Conservation (phyloP, 2,888 invertebrate species). For the Panopea generosa region DNA sequence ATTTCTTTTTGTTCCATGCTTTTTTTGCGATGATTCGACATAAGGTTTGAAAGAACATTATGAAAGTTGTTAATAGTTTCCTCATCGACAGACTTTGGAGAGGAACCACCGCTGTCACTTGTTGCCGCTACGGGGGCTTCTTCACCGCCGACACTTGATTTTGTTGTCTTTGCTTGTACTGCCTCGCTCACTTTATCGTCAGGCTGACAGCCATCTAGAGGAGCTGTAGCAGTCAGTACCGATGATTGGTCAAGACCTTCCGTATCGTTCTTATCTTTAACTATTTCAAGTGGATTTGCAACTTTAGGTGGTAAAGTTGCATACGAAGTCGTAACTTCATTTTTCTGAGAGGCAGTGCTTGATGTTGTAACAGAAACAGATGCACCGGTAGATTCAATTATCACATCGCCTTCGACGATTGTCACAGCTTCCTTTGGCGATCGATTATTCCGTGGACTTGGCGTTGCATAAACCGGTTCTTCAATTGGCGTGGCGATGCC, state of each 20-base stretch:
- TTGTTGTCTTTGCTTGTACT: background rate
- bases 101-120: background rate
- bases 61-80: constrained; percentile 18
- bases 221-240: too few species aligned
- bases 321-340: too few species aligned
- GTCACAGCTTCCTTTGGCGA: background rate
- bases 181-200: background rate
- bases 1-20: background rate
- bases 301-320: too few species aligned
- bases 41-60: constrained; percentile 15
- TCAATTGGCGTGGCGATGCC: background rate
- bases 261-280: background rate
- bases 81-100: constrained; percentile 7
- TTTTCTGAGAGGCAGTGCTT: background rate
- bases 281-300: too few species aligned
- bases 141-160: background rate
- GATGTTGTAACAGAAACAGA: constrained; percentile 13
- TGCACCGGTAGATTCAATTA: constrained; percentile 18
- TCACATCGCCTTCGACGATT: constrained; percentile 18
- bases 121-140: background rate
- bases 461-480: background rate
- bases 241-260: background rate
- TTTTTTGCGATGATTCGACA: background rate
- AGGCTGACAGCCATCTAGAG: too few species aligned
- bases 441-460: background rate